Evolutionary conservation across 2,797 vertebrate species (phyloP), one percentile per base, ranked within the genome.

Genomic region (Urocyon cinereoargenteus): DNA sequence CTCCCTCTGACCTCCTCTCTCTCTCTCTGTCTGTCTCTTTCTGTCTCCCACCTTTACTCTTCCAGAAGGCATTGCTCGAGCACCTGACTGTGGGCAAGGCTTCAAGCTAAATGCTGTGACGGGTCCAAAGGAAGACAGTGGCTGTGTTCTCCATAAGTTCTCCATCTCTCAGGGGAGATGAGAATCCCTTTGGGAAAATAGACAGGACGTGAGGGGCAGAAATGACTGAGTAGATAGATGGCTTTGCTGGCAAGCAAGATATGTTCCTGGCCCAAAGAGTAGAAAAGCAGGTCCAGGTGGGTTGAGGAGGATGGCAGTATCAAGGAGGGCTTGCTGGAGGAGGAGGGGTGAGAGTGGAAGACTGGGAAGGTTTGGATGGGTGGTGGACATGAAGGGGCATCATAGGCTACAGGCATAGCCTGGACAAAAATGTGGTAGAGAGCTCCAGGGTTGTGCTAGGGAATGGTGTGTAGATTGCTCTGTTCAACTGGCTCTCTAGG

Each of bases 21-120:
- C 15, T 68, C 49, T 49, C 34, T 53, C 16, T 24, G 24, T 75
- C 72, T 75, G 9, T 84, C 31, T 70, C 34, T 78, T 88, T 22
- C 21, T 68, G 12, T 78, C 61, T 92, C 62, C 34, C 13, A 95
- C 61, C 78, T 87, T 94, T 51, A 82, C 34, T 96, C 62, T 90
- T 96, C 26, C 51, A 87, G 59, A 84, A 96, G 64, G 45, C 40
- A 94, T 81, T 87, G 79, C 59, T 96, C 93, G 19, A 70, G 66
- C 70, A 89, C 72, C 75, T 86, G 49, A 36, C 78, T 86, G 10
- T 90, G 84, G 88, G 26, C 68, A 93, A 86, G 61, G 11, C 61
- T 70, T 93, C 87, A 89, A 59, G 49, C 49, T 86, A 83, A 93
- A 88, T 73, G 83, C 45, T 26, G 2, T 86, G 62, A 96, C 34